Evolutionary conservation across 2,113 vertebrate genomes (phyloP), one percentile per base, ranked within the genome.

Genomic region (Xenopus laevis): DNA sequence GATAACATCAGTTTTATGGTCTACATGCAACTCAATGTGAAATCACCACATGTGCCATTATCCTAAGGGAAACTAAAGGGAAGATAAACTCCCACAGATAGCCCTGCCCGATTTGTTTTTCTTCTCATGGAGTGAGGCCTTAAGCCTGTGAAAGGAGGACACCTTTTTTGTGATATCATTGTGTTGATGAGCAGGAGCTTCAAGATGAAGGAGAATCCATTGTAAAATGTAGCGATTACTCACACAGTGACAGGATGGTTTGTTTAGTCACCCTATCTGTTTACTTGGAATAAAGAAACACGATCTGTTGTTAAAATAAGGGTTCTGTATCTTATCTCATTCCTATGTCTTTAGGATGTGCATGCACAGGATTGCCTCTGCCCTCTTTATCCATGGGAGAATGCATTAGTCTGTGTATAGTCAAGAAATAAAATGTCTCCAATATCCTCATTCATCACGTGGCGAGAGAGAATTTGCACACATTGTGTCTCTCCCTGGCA

Each of bases 211-310:
- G 27, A 18, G 18, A 50, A 50, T 47, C 15, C 53, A 30, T 59
- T 59, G 63, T 59, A 70, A 57, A 20, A 21, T 46, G 57, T 12
- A 71, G 68, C 4, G 9, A 75, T 61, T 53, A 50, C 13, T 74
- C 55, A 74, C 3, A 46, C n/a, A 4, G 52, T 44, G 65, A 30
- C 72, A 62, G 72, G 12, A 46, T 13, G 15, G 63, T 67, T 44
- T 52, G 58, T 62, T 68, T 68, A 53, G 72, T 61, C 45, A 68
- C 45, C 45, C n/a, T 53, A 68, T 75, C 72, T 75, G 57, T 53
- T 33, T 75, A 53, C 53, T 21, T 45, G 40, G 18, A 17, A 33
- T 52, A 61, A 66, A 15, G 65, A 46, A 75, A 75, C 45, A 40
- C 13, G 65, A 75, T 46, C 50, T 23, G 50, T 57, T 46, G 63